A percentile compares a stretch with the other conserved stretches of the same genome.
Evolutionary conservation across 2,888 invertebrate genomes (phyloP).

Genomic region (Formica aserva): DNA sequence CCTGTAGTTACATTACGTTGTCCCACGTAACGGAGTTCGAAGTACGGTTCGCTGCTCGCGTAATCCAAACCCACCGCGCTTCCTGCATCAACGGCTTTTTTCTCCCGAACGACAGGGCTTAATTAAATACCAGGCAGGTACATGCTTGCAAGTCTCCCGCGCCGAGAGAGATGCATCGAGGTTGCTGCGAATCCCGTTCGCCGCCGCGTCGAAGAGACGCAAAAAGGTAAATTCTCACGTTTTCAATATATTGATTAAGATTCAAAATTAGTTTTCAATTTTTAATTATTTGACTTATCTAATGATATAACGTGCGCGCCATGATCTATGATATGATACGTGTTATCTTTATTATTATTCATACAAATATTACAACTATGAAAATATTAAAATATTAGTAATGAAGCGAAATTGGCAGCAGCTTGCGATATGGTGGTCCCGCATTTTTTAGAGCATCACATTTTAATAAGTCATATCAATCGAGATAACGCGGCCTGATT

Average conservation of each 20-base stretch:
- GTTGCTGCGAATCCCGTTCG: conserved; percentile 31
- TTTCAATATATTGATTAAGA: background rate
- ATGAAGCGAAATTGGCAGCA: background rate
- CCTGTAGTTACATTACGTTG: conserved; percentile 66
- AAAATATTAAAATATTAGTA: background rate
- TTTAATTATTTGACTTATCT: background rate
- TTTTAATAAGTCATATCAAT: background rate
- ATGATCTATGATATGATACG: no score
- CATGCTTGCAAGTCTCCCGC: conserved; percentile 55
- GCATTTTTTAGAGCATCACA: no score
- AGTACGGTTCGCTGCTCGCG: conserved; percentile 65
- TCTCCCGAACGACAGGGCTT: conserved; percentile 59
- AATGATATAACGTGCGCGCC: background rate
- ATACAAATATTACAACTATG: background rate
- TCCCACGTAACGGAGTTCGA: conserved; percentile 72
- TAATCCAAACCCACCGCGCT: conserved; percentile 76
- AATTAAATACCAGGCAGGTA: conserved; percentile 71
- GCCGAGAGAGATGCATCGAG: conserved; percentile 26
- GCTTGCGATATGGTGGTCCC: background rate
- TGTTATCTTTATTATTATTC: background rate
- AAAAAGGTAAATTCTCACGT: background rate
- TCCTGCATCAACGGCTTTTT: conserved; percentile 73
- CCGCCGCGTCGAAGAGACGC: background rate
- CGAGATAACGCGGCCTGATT: no score
- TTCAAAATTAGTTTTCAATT: background rate